Conservation (phyloP, 2,797 vertebrate species). For the Hafferia zeledoni region DNA sequence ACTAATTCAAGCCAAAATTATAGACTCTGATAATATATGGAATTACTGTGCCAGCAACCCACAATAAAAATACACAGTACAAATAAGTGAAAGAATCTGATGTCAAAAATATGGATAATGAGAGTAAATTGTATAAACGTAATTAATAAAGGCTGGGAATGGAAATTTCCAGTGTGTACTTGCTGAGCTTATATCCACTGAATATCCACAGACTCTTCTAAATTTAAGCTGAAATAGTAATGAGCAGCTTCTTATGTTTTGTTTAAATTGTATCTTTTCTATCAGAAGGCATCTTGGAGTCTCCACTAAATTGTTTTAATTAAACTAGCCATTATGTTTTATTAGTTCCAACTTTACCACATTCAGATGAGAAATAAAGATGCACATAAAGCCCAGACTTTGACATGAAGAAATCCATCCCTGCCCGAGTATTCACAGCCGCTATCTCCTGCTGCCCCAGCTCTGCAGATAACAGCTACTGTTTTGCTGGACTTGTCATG, state of each 20-base stretch:
- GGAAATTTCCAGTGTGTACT: slow-evolving; percentile 59
- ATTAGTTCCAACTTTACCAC: slow-evolving; percentile 30
- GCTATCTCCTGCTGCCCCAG: slow-evolving; percentile 24
- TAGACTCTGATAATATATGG: slow-evolving; percentile 55
- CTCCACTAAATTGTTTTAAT: slow-evolving; percentile 59
- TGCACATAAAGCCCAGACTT: background rate
- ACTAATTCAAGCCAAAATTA: slow-evolving; percentile 71
- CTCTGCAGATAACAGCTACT: slow-evolving; percentile 51
- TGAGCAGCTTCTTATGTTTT: background rate
- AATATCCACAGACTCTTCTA: slow-evolving; percentile 33
- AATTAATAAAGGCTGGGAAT: slow-evolving; percentile 67
- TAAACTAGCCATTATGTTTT: slow-evolving; percentile 53
- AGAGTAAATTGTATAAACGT: slow-evolving; percentile 48
- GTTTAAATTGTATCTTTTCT: slow-evolving; percentile 32
- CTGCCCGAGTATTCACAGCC: background rate
- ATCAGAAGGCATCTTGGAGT: slow-evolving; percentile 57
- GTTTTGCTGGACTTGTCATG: slow-evolving; percentile 34
- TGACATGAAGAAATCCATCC: slow-evolving; percentile 17
- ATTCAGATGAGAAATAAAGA: slow-evolving; percentile 30
- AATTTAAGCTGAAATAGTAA: slow-evolving; percentile 22
- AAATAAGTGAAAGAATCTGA: slow-evolving; percentile 64
- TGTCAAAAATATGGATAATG: slow-evolving; percentile 57
- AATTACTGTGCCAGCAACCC: slow-evolving; percentile 43
- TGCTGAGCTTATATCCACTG: background rate
- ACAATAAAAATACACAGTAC: slow-evolving; percentile 63